These are phyloP conservation scores for Ibycter americanus DNA, from an alignment of 2,797 vertebrate species.

Conservation along the genomic window DNA sequence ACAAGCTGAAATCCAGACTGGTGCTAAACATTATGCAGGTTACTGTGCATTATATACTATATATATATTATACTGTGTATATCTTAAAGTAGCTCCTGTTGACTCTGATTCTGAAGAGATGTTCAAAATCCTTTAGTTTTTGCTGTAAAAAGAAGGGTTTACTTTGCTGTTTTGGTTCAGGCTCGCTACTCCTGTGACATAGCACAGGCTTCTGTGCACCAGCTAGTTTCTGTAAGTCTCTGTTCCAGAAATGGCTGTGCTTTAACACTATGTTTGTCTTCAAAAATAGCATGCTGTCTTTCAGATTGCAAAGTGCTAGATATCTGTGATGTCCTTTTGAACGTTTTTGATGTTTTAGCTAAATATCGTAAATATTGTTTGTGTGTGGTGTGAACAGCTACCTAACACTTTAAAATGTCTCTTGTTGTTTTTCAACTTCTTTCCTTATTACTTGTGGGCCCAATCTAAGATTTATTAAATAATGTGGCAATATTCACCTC, in stretches of 20 bases:
- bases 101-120: not conserved
- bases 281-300: not conserved
- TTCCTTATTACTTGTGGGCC: not conserved
- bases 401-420: not conserved
- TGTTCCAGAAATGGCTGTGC: not conserved
- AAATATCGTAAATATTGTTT: not conserved
- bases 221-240: not conserved
- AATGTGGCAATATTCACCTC: not conserved
- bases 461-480: not conserved
- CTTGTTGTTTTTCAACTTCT: not conserved
- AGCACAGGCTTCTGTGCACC: not conserved
- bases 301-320: not conserved
- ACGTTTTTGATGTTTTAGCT: not conserved
- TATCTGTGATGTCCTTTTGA: not conserved
- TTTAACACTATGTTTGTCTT: not conserved
- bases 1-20: not conserved
- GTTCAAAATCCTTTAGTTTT: not conserved
- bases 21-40: not conserved
- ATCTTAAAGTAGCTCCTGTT: not conserved
- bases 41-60: not conserved
- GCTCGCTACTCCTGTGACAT: not conserved
- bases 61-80: not conserved
- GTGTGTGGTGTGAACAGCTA: not conserved
- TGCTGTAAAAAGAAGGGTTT: not conserved
- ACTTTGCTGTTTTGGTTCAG: not conserved